Conservation (phyloP, 2,797 vertebrate species). For the Prunella strophiata region DNA sequence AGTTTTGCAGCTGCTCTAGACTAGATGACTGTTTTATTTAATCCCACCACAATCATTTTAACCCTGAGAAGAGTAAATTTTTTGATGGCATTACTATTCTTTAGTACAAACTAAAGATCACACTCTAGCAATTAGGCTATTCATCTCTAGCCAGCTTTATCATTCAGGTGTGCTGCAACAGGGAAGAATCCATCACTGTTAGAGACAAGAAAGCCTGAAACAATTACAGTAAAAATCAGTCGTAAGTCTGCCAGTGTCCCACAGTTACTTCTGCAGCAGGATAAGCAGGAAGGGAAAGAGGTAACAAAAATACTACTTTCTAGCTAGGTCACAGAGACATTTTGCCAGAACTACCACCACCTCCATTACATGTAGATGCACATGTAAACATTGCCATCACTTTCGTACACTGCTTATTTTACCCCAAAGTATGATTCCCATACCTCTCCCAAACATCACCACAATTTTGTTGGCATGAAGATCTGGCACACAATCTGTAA, state of each 20-base stretch:
- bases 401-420: not conserved
- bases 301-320: not conserved
- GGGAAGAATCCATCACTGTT: not conserved
- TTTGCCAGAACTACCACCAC: not conserved
- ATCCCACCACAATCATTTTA: not conserved
- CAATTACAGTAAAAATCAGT: not conserved
- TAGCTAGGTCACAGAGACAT: not conserved
- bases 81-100: not conserved
- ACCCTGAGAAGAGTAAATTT: not conserved
- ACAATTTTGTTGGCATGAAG: not conserved
- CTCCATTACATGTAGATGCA: not conserved
- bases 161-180: not conserved
- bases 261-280: not conserved
- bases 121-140: not conserved
- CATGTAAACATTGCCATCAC: not conserved
- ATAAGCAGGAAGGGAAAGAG: not conserved
- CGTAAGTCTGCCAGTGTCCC: not conserved
- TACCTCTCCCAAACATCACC: not conserved
- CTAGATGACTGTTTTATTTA: not conserved
- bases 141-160: not conserved
- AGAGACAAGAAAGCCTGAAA: not conserved
- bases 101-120: not conserved
- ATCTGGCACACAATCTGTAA: not conserved
- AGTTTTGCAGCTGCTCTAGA: not conserved
- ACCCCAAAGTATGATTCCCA: not conserved